Evolutionary conservation across 2,113 vertebrate species (phyloP), one percentile per base, ranked within the genome.

Genomic region (Pelusios castaneus): DNA sequence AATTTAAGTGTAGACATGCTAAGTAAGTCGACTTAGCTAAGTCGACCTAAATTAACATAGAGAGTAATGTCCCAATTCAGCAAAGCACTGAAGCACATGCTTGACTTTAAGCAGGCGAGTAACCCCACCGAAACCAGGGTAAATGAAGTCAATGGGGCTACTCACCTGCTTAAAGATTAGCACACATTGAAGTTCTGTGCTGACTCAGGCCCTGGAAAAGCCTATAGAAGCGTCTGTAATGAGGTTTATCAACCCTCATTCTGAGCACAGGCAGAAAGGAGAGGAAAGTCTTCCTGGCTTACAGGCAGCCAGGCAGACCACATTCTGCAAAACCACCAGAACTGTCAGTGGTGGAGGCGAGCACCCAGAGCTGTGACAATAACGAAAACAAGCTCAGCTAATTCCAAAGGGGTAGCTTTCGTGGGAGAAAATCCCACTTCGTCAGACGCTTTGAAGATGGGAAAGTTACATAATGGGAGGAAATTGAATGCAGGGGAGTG

Each of bases 191-290:
- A 6, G 17, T 17, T 14, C 76, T 47, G 6, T 10, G 45, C 5
- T 80, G n/a, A 34, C 43, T 17, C 0, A 0, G 21, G 10, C 22
- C 22, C 0, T 85, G 0, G 54, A 58, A 83, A 17, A 5, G n/a
- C 1, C 3, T 1, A 4, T 27, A 5, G 11, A 41, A 0, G 0
- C 19, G 31, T 67, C 34, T n/a, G 31, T 19, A 38, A 70, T 70
- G n/a, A 34, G 63, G 17, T 70, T 70, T 67, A n/a, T 17, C 17
- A 67, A 7, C 8, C 31, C 16, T 13, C 14, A 17, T 17, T 14
- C 13, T 63, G 60, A 34, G 60, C 16, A n/a, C 10, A n/a, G 17
- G 60, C 34, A 67, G 60, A n/a, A 67, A 4, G 17, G 34, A 67
- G 60, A 19, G 60, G 17, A 67, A 34, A 67, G 34, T 67, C 60